These are phyloP conservation scores for Bufotes viridis DNA, from an alignment of 2,797 vertebrate species.

Conservation along the genomic window DNA sequence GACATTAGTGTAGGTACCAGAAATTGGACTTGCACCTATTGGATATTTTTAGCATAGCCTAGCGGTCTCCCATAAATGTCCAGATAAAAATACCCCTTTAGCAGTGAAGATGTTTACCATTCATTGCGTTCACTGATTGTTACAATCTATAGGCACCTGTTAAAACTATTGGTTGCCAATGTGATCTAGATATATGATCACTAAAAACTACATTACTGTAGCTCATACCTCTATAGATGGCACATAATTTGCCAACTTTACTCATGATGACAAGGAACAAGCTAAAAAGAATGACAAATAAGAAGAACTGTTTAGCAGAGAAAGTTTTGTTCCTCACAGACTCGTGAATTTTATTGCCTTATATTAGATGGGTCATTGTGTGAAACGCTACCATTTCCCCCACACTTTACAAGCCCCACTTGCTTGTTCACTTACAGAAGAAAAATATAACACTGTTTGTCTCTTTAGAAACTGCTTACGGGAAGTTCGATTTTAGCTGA, in stretches of 20 bases:
- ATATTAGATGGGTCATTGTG: constrained; percentile 26
- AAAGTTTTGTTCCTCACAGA: neutral
- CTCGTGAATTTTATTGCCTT: constrained; percentile 9
- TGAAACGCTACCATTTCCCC: constrained; percentile 17
- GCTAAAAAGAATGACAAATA: neutral
- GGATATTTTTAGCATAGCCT: no score
- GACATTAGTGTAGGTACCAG: no score
- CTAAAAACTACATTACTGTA: neutral
- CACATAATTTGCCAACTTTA: neutral
- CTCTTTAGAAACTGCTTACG: constrained; percentile 62
- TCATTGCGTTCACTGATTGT: no score
- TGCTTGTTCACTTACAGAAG: constrained; percentile 55
- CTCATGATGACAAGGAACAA: neutral
- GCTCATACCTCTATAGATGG: no score
- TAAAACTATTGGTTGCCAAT: neutral
- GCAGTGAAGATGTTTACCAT: no score
- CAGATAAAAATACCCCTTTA: no score
- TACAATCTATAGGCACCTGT: no score
- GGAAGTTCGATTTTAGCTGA: constrained; percentile 62
- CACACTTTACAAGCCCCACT: constrained; percentile 48
- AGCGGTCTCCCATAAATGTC: no score
- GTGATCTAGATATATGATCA: neutral
- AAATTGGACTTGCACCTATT: no score
- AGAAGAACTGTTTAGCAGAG: neutral
- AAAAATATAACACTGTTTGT: constrained; percentile 58